Evolutionary conservation across 2,113 vertebrate species (phyloP).

Genomic region (Motacilla alba): DNA sequence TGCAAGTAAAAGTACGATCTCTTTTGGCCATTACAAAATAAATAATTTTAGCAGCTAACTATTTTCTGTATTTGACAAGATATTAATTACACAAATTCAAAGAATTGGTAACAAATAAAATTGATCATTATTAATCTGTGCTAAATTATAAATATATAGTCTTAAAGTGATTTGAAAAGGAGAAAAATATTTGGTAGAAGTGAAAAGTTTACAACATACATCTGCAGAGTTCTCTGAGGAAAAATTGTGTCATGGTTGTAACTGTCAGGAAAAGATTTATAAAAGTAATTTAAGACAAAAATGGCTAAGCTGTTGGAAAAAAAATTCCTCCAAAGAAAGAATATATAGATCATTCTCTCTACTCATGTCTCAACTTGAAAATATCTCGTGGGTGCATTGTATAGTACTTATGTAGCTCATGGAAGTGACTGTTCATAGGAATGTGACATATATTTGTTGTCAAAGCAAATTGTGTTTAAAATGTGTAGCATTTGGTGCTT

Average conservation of each 20-base stretch:
- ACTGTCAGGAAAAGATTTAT: conserved; percentile 16
- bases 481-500: not conserved
- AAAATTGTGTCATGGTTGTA: not conserved
- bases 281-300: not conserved
- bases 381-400: not conserved
- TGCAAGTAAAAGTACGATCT: not conserved
- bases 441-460: not conserved
- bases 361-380: not conserved
- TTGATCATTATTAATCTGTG: not conserved
- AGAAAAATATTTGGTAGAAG: not conserved
- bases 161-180: not conserved
- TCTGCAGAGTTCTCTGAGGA: not conserved
- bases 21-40: not conserved
- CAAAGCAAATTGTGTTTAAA: conserved; percentile 34
- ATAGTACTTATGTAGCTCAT: not conserved
- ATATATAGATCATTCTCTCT: not conserved
- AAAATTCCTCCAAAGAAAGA: not conserved
- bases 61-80: not conserved
- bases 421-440: not conserved
- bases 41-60: not conserved
- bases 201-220: not conserved
- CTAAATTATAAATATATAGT: not conserved
- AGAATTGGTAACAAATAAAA: not conserved
- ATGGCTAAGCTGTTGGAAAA: conserved; percentile 9
- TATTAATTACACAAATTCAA: not conserved